Evolutionary conservation across 2,113 vertebrate genomes (phyloP).

Genomic region (Natator depressus): DNA sequence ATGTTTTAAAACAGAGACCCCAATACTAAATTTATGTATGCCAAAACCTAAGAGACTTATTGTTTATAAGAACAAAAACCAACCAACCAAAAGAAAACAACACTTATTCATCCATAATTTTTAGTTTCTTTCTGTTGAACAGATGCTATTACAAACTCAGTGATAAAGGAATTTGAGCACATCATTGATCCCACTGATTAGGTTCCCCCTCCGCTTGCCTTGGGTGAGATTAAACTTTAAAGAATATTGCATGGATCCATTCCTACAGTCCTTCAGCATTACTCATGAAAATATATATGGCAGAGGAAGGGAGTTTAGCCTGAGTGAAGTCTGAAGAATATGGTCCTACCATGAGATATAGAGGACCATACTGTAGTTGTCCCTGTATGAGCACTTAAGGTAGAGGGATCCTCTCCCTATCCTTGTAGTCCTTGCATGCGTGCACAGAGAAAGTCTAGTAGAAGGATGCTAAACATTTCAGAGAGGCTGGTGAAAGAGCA

Average conservation of each 20-base stretch:
- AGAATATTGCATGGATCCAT: neutral
- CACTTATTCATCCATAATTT: neutral
- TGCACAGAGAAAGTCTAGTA: too few relatives aligned
- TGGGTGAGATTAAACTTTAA: neutral
- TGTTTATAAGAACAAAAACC: neutral
- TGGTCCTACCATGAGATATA: neutral
- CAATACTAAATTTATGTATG: neutral
- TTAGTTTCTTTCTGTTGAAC: neutral
- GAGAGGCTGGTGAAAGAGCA: fast-evolving
- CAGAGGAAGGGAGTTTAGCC: neutral
- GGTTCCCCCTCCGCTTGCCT: neutral
- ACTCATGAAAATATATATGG: neutral
- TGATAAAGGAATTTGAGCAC: neutral
- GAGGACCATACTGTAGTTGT: neutral
- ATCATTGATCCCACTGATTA: neutral
- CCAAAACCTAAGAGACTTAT: neutral
- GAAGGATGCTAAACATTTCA: neutral
- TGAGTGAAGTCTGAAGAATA: neutral
- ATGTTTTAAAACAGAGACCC: neutral
- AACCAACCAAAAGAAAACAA: neutral
- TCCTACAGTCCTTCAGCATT: neutral
- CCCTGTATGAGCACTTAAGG: neutral
- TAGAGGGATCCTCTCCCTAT: neutral
- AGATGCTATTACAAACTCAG: neutral
- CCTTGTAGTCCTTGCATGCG: neutral